Evolutionary conservation across 2,113 vertebrate species (phyloP).

Genomic region (Noctilio leporinus): DNA sequence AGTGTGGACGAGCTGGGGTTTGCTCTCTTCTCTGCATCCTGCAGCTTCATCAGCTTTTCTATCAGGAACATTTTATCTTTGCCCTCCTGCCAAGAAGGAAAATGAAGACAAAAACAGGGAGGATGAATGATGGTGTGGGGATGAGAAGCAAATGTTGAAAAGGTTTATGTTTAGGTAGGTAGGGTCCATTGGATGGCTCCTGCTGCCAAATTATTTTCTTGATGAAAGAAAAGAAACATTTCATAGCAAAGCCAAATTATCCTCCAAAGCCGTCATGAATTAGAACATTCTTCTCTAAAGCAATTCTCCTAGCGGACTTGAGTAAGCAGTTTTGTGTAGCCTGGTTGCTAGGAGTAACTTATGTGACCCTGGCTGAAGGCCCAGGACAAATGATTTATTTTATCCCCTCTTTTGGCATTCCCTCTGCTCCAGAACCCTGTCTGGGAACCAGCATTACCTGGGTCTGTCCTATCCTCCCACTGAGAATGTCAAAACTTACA

Average conservation of each 20-base stretch:
- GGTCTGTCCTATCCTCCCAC: neutral
- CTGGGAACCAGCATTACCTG: neutral
- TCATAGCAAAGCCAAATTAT: neutral
- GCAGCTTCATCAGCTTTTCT: conserved; percentile 75
- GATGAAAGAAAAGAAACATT: neutral
- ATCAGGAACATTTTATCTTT: conserved; percentile 91
- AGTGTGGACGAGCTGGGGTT: rapidly evolving
- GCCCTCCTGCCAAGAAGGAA: conserved; percentile 81
- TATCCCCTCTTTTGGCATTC: neutral
- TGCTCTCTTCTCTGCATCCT: conserved; percentile 64
- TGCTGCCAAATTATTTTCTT: neutral
- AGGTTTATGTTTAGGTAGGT: neutral
- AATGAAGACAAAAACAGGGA: neutral
- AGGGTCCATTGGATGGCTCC: neutral
- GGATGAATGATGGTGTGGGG: neutral
- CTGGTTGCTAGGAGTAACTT: neutral
- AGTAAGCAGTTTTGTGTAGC: neutral
- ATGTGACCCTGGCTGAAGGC: neutral
- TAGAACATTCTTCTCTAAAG: neutral
- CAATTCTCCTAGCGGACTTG: neutral
- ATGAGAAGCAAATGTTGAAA: neutral
- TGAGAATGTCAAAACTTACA: neutral
- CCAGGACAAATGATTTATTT: neutral
- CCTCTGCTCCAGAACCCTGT: neutral
- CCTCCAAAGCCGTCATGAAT: neutral